These are phyloP conservation scores for Fragum fragum DNA, from an alignment of 2,888 invertebrate genomes.

Conservation along the genomic window DNA sequence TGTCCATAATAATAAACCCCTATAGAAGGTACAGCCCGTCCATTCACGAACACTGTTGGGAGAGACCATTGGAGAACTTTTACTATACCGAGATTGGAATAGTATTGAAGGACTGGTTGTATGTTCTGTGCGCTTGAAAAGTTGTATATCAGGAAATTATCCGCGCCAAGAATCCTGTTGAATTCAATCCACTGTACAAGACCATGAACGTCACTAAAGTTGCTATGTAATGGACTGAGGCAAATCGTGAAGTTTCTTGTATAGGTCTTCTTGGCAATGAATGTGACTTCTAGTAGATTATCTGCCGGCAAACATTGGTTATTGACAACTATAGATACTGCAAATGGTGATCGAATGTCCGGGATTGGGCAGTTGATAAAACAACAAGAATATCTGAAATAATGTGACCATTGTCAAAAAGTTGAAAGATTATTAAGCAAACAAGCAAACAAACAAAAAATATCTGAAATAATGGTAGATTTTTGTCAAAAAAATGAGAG, in stretches of 20 bases:
- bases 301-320: not conserved
- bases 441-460: no score
- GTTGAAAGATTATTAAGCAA: no score
- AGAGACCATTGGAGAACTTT: not conserved
- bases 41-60: not conserved
- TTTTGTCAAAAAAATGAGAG: no score
- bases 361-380: not conserved
- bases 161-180: not conserved
- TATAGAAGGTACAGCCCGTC: not conserved
- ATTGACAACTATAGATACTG: not conserved
- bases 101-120: not conserved
- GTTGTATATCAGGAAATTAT: slow-evolving; percentile 2
- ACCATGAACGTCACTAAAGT: not conserved
- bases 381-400: not conserved
- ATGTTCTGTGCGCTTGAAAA: not conserved
- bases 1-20: not conserved
- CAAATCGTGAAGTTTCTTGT: slow-evolving; percentile 11
- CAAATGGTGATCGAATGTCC: not conserved
- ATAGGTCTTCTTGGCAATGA: not conserved
- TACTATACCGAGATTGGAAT: not conserved
- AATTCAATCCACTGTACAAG: slow-evolving; percentile 10
- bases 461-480: no score
- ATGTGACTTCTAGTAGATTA: not conserved
- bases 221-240: not conserved
- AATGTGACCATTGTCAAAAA: no score